Conservation (phyloP, 2,888 invertebrate genomes). For the Oscheius myriophilus region DNA sequence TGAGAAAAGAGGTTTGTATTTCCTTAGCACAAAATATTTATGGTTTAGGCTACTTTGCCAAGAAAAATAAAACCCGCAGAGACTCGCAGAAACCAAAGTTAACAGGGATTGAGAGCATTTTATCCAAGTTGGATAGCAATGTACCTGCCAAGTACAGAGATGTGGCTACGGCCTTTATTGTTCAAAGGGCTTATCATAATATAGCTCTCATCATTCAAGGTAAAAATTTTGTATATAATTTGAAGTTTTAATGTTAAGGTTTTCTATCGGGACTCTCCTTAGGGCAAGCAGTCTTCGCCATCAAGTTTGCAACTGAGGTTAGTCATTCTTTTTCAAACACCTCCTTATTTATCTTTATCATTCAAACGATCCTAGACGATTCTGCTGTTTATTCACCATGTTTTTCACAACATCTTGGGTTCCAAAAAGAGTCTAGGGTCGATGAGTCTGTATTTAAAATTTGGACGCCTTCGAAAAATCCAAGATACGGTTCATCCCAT, state of each 20-base stretch:
- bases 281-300: conserved; percentile 53
- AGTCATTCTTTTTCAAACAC: neutral
- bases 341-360: too few relatives aligned
- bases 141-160: conserved; percentile 17
- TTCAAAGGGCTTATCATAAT: conserved; percentile 27
- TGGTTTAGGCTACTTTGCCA: conserved; percentile 14
- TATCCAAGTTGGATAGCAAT: too few relatives aligned
- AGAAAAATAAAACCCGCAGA: neutral
- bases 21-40: too few relatives aligned
- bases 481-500: too few relatives aligned
- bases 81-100: too few relatives aligned
- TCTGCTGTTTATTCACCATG: too few relatives aligned
- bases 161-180: conserved; percentile 3
- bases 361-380: too few relatives aligned
- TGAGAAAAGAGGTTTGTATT: conserved; percentile 6
- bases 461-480: too few relatives aligned
- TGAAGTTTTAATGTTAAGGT: conserved; percentile 33
- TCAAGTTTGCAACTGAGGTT: conserved; percentile 53
- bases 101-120: too few relatives aligned
- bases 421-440: too few relatives aligned
- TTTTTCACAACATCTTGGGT: too few relatives aligned
- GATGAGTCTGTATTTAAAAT: too few relatives aligned
- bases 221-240: neutral
- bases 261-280: conserved; percentile 57
- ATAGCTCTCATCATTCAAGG: conserved; percentile 29